These are phyloP conservation scores for Ascaphus truei DNA, from an alignment of 2,113 vertebrate genomes.

Conservation along the genomic window DNA sequence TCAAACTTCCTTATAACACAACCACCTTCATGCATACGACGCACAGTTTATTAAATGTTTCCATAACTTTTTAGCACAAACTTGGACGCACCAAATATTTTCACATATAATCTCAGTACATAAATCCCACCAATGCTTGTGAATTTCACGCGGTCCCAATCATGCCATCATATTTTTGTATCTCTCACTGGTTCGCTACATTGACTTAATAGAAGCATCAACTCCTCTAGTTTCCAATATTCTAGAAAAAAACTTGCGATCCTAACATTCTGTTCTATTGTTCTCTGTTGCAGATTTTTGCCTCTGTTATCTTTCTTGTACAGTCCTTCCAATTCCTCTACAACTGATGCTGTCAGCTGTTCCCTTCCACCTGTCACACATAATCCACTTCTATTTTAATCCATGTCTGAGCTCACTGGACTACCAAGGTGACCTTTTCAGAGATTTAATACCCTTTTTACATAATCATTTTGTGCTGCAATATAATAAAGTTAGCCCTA, in stretches of 20 bases:
- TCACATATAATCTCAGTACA: too few relatives aligned
- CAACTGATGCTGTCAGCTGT: constrained; percentile 1
- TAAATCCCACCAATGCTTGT: too few relatives aligned
- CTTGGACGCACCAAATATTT: too few relatives aligned
- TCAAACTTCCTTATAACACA: too few relatives aligned
- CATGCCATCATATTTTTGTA: too few relatives aligned
- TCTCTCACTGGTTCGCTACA: neutral
- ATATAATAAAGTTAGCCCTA: neutral
- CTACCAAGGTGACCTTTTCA: constrained; percentile 21
- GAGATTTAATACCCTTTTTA: neutral
- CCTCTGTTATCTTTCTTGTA: neutral
- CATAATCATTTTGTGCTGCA: neutral
- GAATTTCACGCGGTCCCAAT: too few relatives aligned
- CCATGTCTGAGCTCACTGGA: neutral
- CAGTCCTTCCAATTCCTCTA: neutral
- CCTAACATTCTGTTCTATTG: neutral
- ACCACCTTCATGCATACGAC: too few relatives aligned
- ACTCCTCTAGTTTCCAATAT: neutral
- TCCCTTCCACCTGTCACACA: constrained; percentile 19
- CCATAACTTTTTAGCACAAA: too few relatives aligned
- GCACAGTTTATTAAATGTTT: too few relatives aligned
- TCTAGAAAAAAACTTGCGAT: neutral
- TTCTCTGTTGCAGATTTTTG: neutral
- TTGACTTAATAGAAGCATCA: too few relatives aligned
- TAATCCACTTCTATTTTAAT: constrained; percentile 29